These are phyloP conservation scores for Tinea trinotella DNA, from an alignment of 2,888 invertebrate genomes.

Conservation along the genomic window DNA sequence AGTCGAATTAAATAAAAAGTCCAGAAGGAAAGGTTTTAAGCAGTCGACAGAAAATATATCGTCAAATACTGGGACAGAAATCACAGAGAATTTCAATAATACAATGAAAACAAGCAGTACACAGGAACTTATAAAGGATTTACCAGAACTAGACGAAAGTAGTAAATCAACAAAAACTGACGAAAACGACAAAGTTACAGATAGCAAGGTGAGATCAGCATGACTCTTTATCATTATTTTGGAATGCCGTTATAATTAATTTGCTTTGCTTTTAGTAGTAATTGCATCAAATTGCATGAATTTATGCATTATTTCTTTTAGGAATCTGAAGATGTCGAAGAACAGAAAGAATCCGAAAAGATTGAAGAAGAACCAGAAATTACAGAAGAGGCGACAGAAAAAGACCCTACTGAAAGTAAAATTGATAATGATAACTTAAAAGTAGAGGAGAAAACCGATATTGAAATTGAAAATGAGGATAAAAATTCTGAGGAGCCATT, in stretches of 20 bases:
- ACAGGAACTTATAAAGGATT: constrained; percentile 54
- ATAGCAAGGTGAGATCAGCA: constrained; percentile 20
- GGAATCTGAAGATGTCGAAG: constrained; percentile 38
- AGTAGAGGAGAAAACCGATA: constrained; percentile 2
- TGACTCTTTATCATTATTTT: neutral
- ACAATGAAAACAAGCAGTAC: constrained; percentile 60
- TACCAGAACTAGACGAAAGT: constrained; percentile 54
- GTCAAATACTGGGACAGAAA: constrained; percentile 55
- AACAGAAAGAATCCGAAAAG: constrained; percentile 23
- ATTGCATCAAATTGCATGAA: constrained; percentile 43
- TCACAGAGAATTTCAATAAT: constrained; percentile 37
- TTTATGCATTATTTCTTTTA: constrained; percentile 53
- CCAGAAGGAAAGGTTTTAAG: constrained; percentile 49
- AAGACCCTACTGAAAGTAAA: constrained; percentile 21
- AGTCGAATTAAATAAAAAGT: constrained; percentile 55
- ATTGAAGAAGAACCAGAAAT: constrained; percentile 20
- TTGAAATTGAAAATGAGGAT: constrained; percentile 19
- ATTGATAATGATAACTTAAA: neutral
- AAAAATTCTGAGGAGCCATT: constrained; percentile 21
- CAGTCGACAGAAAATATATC: constrained; percentile 60
- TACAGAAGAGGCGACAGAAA: constrained; percentile 31
- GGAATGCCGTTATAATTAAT: constrained; percentile 17
- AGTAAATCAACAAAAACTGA: constrained; percentile 25
- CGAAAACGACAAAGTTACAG: constrained; percentile 8
- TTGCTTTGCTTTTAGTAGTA: constrained; percentile 20